phyloP scores from a whole-genome alignment of 2,888 invertebrate species.

The Gasteruption jaculator region DNA sequence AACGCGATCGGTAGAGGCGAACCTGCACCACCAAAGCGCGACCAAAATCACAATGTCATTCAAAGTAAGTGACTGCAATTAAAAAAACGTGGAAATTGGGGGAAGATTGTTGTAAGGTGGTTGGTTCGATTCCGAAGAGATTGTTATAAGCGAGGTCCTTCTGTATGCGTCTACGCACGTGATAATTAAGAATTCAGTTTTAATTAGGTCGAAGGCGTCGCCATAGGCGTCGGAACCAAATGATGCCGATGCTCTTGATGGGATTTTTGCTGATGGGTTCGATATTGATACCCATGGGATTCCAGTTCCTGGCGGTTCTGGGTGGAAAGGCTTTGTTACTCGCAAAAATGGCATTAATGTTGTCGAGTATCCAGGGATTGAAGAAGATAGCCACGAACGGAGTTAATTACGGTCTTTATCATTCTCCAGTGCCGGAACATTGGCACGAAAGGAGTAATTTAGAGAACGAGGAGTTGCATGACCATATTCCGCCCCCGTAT shows the following conservation, averaged over 20 bases:
- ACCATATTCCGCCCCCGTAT: constrained; percentile 28
- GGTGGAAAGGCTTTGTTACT: constrained; percentile 76
- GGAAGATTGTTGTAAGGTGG: too few relatives aligned
- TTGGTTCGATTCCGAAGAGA: too few relatives aligned
- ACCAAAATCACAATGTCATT: constrained; percentile 11
- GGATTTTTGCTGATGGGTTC: constrained; percentile 73
- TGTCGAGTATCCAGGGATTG: constrained; percentile 75
- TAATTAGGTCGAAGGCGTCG: constrained; percentile 55
- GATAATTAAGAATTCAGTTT: constrained; percentile 7
- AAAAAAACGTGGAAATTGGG: too few relatives aligned
- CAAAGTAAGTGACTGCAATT: constrained; percentile 23
- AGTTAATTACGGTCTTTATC: constrained; percentile 72
- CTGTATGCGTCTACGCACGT: constrained; percentile 45
- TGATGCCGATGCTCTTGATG: constrained; percentile 76
- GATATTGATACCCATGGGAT: constrained; percentile 76
- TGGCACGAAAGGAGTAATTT: constrained; percentile 49
- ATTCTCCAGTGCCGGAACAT: constrained; percentile 52
- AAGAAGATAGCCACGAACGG: constrained; percentile 73
- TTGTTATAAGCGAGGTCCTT: background rate
- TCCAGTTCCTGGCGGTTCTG: constrained; percentile 77
- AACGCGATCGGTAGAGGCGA: constrained; percentile 16
- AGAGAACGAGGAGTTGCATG: constrained; percentile 38
- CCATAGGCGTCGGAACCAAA: constrained; percentile 59
- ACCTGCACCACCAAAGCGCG: background rate
- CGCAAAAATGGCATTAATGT: constrained; percentile 75